Evolutionary conservation across 2,113 vertebrate genomes (phyloP), one percentile per base, ranked within the genome.

Genomic region (Macheiramphus alcinus): DNA sequence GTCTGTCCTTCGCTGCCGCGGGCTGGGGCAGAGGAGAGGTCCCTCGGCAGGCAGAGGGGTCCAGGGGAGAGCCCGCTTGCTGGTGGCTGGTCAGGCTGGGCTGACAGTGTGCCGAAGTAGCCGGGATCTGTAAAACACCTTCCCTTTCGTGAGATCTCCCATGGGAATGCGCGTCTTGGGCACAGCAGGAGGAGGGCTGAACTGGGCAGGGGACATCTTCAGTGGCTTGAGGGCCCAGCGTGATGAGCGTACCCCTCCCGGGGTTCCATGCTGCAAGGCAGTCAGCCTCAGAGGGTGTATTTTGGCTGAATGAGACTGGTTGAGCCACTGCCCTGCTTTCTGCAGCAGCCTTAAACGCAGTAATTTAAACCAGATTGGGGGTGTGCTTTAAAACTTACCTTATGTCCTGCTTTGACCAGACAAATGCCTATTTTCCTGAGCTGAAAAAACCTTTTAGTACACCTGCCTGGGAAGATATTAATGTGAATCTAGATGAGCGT

Each of bases 201-300:
- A 21, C 43, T 40, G 43, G 29, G 19, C n/a, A 53, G 13, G 58
- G 16, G 6, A 15, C 23, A 32, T 40, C 48, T 29, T 40, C 25
- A 12, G 3, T 4, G 21, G 34, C 29, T 45, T 45, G 20, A 59
- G 16, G 6, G 7, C 6, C 21, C 27, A 13, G 19, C 14, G 31
- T 15, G 11, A 47, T 1, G 1, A 70, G 36, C 5, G 8, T 18
- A 25, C 36, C 18, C 16, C 31, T 81, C 21, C 21, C 48, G 26
- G 4, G 22, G 45, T 59, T 40, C 31, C 9, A 3, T 0, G 6
- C 21, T 52, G 40, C 45, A n/a, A 61, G 13, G 21, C 6, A 0
- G 38, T 26, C 15, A 7, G 29, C 29, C 25, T 45, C 3, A 0
- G 34, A 36, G 48, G 9, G 14, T 31, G 10, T 29, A 7, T 52